Evolutionary conservation across 2,888 invertebrate genomes (phyloP), one percentile per base, ranked within the genome.

Genomic region (Epsilonema sp.): DNA sequence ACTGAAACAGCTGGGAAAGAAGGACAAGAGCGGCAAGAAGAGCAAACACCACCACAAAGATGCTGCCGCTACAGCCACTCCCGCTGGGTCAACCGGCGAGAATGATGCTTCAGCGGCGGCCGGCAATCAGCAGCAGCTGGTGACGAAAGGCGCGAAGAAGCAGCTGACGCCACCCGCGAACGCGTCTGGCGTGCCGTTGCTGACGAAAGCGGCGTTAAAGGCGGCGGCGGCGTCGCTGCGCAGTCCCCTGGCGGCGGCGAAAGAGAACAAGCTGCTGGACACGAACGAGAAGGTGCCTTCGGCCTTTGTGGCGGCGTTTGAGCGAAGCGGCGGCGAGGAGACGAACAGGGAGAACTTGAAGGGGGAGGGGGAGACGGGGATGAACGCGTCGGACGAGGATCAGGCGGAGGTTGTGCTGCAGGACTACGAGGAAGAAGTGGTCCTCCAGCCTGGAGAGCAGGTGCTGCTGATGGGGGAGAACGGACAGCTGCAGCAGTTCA

Each of bases 191-290:
- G n/a, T n/a, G n/a, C n/a, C n/a, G 16, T n/a, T 45, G 13, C 11
- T 46, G n/a, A 49, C 45, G 16, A 49, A 45, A 25, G 49, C 42
- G n/a, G 45, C 44, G 4, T 40, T 31, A 26, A 48, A 48, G 37
- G 44, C 44, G 26, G 3, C 22, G 41, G 40, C 42, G 8, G 13
- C 5, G 19, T 5, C 38, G 8, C 11, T 19, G 4, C 11, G 11
- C 38, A n/a, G 19, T 5, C 19, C 16, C 19, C 11, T 19, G 4
- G 16, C 19, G 8, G 19, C 19, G 4, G 11, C 19, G 4, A 11
- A 8, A 19, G 19, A 16, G 2, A 20, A 13, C 20, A 42, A 42
- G 21, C 37, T 45, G 23, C n/a, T 48, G 26, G 49, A 49, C 26
- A 42, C 42, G 3, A 46, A 47, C 37, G 49, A 22, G 16, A 3